phyloP scores from a whole-genome alignment of 2,113 vertebrate species.

The Ceyx cyanopectus region DNA sequence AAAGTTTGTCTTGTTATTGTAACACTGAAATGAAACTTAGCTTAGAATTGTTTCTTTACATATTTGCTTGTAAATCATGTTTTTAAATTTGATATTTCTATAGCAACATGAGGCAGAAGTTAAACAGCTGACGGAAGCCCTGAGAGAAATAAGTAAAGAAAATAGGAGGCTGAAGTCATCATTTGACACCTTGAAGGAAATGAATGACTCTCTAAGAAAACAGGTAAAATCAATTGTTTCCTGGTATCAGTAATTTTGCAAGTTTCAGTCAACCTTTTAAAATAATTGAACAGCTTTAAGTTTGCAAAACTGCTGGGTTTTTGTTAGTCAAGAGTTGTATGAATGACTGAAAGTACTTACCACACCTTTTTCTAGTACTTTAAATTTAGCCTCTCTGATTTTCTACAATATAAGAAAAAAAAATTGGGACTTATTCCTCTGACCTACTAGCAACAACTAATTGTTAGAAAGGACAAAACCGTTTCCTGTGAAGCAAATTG shows the following conservation, averaged over 20 bases:
- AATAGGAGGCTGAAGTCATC: slow-evolving; percentile 87
- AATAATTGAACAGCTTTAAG: background rate
- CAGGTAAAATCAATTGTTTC: slow-evolving; percentile 76
- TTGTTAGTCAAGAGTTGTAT: background rate
- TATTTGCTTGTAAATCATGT: background rate
- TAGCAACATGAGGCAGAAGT: slow-evolving; percentile 85
- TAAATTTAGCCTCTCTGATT: background rate
- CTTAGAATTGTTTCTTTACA: background rate
- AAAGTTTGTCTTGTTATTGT: background rate
- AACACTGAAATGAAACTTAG: background rate
- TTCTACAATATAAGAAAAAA: background rate
- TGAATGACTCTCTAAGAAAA: slow-evolving; percentile 88
- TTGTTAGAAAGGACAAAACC: background rate
- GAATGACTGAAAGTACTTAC: background rate
- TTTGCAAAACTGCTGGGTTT: background rate
- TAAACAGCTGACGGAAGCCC: slow-evolving; percentile 79
- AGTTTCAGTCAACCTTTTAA: background rate
- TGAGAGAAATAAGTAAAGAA: slow-evolving; percentile 86
- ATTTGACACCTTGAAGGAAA: slow-evolving; percentile 86
- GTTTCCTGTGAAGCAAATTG: background rate
- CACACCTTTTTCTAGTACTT: background rate
- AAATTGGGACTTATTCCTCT: background rate
- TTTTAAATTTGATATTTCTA: slow-evolving; percentile 19
- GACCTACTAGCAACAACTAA: background rate
- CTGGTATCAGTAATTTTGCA: background rate